Evolutionary conservation across 30 jellyfish, hydroid and myxozoan genomes (phyloP).

Genomic region (Pseudorhiza aurosa): DNA sequence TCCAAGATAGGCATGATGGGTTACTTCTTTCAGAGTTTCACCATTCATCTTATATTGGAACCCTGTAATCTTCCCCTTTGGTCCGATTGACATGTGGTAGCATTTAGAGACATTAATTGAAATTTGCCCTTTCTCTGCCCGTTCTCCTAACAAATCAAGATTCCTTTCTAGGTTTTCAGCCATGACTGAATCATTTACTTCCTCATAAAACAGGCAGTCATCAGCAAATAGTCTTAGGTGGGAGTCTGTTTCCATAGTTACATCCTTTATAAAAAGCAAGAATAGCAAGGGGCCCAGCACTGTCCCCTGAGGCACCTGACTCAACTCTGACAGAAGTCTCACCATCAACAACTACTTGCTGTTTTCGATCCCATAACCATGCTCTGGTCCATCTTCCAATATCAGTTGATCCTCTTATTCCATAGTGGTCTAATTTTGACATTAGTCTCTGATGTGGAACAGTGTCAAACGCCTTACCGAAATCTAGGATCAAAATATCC

Average conservation of each 20-base stretch:
- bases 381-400: conserved; percentile 64
- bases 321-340: conserved; percentile 53
- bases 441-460: conserved; percentile 40
- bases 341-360: conserved; percentile 73
- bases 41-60: conserved; percentile 66
- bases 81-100: conserved; percentile 70
- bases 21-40: conserved; percentile 55
- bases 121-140: conserved; percentile 68
- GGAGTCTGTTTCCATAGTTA: conserved; percentile 4
- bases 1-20: conserved; percentile 71
- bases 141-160: conserved; percentile 52
- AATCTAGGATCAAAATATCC: conserved; percentile 60
- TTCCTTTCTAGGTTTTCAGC: conserved; percentile 17
- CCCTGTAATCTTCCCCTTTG: conserved; percentile 60
- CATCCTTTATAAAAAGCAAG: conserved; percentile 56
- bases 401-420: conserved; percentile 53
- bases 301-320: conserved; percentile 70
- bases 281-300: conserved; percentile 61
- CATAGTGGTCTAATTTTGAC: conserved; percentile 55
- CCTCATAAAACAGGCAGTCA: conserved; percentile 58
- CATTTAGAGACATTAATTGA: conserved; percentile 58
- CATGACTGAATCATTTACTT: conserved; percentile 57
- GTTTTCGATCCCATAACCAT: conserved; percentile 63
- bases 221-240: conserved; percentile 41
- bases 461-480: conserved; percentile 69